Percentiles rank a stretch among this genome's conserved stretches.
Conservation (phyloP, 2,797 vertebrate genomes). For the Lates japonicus region DNA sequence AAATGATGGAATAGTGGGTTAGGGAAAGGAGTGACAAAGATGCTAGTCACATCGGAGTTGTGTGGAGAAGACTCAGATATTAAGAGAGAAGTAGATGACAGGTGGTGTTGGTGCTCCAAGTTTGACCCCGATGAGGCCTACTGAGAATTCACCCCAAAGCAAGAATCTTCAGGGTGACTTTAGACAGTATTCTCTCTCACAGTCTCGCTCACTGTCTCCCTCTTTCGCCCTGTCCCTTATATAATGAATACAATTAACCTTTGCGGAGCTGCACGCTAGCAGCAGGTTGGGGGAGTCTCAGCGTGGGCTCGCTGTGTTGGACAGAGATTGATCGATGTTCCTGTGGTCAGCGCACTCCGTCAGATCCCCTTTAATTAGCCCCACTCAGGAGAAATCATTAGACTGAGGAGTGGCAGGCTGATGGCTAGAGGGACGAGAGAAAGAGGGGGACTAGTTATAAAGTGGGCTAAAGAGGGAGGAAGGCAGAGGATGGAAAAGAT, state of each 20-base stretch:
- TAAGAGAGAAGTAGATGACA: constrained; percentile 53
- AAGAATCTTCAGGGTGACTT: constrained; percentile 81
- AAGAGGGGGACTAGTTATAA: constrained; percentile 29
- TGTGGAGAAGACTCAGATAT: constrained; percentile 18
- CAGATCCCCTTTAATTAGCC: constrained; percentile 86
- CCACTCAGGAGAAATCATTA: constrained; percentile 77
- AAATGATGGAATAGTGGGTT: constrained; percentile 16
- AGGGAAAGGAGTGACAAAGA: not conserved
- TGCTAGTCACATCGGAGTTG: not conserved
- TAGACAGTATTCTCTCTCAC: constrained; percentile 48
- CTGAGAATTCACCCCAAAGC: constrained; percentile 59
- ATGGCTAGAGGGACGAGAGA: constrained; percentile 54
- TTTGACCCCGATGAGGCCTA: constrained; percentile 68
- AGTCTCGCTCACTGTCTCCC: constrained; percentile 28
- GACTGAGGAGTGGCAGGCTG: constrained; percentile 71
- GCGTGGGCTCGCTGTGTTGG: constrained; percentile 67
- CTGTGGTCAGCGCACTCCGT: constrained; percentile 79
- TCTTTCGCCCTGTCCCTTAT: constrained; percentile 66
- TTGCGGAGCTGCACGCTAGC: constrained; percentile 75
- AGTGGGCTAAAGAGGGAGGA: constrained; percentile 19
- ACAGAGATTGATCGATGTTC: constrained; percentile 87
- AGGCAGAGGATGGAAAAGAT: not conserved
- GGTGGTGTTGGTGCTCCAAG: constrained; percentile 54
- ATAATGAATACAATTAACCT: constrained; percentile 90
- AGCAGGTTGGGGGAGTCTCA: constrained; percentile 76